Evolutionary conservation across 2,888 invertebrate species (phyloP), one percentile per base, ranked within the genome.

Genomic region (Zeuzera pyrina): DNA sequence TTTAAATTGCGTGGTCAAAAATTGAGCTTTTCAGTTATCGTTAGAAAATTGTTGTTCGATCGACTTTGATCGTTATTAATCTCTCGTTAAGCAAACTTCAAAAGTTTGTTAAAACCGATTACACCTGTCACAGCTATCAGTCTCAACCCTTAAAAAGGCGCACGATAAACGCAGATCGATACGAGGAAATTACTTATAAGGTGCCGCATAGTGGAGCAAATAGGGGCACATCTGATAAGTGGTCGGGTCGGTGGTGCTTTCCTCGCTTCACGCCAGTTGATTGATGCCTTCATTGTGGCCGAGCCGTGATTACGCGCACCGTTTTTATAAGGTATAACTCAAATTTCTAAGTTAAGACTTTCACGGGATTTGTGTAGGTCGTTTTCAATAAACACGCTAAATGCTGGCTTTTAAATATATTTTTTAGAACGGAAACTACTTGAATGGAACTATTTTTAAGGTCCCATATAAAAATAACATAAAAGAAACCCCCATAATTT

Each of bases 171-270:
- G 23, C 55, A 54, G 66, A 74, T 73, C 67, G 68, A 68, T 64
- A 43, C 45, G 47, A 64, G 79, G 76, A 78, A 78, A 78, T 78
- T 69, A 71, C 65, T 66, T 68, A 65, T 76, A 78, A 77, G 70
- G n/a, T n/a, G n/a, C n/a, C n/a, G n/a, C n/a, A n/a, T 72, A 71
- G 65, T 47, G 53, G 52, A 63, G 61, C 69, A 73, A 74, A 77
- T 68, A 73, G 59, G 70, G 66, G 55, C 60, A 57, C 57, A 74
- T 73, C 79, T 63, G 78, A 78, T 79, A 77, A 67, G 70, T 58
- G 63, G 49, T n/a, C 37, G 34, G 29, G 43, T 8, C 28, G 7
- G 26, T 39, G 35, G 62, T n/a, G n/a, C 72, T 73, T 74, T 76
- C 71, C 49, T 54, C 71, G 56, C 53, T 53, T 60, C 77, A 77